Base-by-base conservation (phyloP, 2,113 vertebrate genomes). In the Euleptes europaea region DNA sequence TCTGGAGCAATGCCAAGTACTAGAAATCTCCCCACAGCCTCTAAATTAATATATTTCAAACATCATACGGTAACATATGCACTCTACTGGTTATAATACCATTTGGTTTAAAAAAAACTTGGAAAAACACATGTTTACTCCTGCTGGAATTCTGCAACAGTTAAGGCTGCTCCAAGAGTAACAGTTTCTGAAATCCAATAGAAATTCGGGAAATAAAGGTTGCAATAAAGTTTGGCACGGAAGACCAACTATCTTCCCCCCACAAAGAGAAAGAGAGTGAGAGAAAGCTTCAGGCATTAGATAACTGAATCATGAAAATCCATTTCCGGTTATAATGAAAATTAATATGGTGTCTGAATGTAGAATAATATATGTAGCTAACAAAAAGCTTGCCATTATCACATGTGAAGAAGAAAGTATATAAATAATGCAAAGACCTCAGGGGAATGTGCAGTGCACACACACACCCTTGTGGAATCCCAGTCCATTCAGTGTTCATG, bases 1-100 rank as follows among this genome's bases (percentile, higher is more conserved):
- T 67, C 88, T 89, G 91, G 88, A 86, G 88, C 91, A 84, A 85
- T 86, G 88, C 80, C 4, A 42, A 89, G 83, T 89, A 90, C 91
- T 92, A 88, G 87, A 94, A 94, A 92, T 93, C 93, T 93, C 92
- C 90, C 80, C 91, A 87, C 84, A 92, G 90, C 87, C 82, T 82
- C 83, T 70, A 71, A 92, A 94, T 91, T 93, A 94, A 92, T 90
- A 92, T 90, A 94, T 94, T 93, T 87, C 92, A 92, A 88, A 93
- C 88, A 92, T 92, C 91, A 90, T 93, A 90, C 89, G 72, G 86
- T 87, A 95, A 94, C 92, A 95, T 91, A 95, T 95, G 93, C 93
- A 94, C 91, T 93, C 93, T 87, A 92, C 89, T 94, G 93, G 91
- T 91, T 91, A 94, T 74, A 83, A 90, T 87, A 93, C 91, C 92